Conservation (phyloP, 2,113 vertebrate genomes). For the Rhinoderma darwinii region DNA sequence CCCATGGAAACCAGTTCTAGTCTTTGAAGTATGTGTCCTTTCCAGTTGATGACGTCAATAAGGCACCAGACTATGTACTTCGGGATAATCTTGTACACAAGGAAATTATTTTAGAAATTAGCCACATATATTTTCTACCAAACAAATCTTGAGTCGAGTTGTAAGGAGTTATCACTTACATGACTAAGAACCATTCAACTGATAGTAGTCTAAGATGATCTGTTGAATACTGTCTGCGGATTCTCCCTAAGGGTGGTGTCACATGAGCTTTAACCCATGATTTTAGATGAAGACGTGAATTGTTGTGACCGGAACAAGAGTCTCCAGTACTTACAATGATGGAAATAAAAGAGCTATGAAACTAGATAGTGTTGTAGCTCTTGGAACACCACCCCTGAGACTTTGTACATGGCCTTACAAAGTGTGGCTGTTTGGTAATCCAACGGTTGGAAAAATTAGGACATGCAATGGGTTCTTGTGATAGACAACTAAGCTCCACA, state of each 20-base stretch:
- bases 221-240: neutral
- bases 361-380: neutral
- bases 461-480: neutral
- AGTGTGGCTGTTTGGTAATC: neutral
- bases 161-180: neutral
- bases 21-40: neutral
- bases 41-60: constrained; percentile 12
- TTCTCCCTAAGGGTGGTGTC: neutral
- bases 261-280: neutral
- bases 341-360: neutral
- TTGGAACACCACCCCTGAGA: neutral
- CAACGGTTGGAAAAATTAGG: neutral
- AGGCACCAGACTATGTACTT: constrained; percentile 35
- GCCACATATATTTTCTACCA: neutral
- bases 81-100: neutral
- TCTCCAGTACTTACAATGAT: neutral
- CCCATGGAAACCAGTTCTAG: constrained; percentile 8
- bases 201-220: neutral
- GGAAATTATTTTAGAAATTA: neutral
- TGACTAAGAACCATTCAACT: too few relatives aligned
- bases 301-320: neutral
- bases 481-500: neutral
- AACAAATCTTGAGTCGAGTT: neutral
- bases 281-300: neutral
- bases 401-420: neutral